Conservation (phyloP, 2,888 invertebrate species). For the Machimus atricapillus region DNA sequence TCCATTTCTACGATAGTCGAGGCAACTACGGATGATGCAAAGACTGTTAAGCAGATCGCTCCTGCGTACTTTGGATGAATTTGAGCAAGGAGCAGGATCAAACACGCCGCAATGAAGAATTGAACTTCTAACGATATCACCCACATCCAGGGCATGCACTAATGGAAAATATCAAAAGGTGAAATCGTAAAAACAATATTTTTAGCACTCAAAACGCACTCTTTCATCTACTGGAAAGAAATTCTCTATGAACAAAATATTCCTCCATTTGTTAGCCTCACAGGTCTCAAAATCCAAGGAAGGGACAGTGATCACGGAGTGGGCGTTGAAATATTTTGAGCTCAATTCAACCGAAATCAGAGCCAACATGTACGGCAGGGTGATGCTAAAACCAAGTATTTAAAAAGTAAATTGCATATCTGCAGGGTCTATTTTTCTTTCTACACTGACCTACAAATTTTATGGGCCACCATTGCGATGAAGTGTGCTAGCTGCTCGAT, state of each 20-base stretch:
- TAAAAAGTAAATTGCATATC: constrained; percentile 17
- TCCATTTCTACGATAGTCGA: constrained; percentile 62
- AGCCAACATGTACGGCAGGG: constrained; percentile 69
- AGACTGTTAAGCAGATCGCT: constrained; percentile 57
- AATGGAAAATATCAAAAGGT: constrained; percentile 29
- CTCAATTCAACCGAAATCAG: constrained; percentile 65
- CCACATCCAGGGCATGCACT: constrained; percentile 87
- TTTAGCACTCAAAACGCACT: constrained; percentile 57
- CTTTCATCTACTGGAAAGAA: constrained; percentile 68
- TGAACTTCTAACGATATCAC: constrained; percentile 79
- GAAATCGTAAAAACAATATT: background rate
- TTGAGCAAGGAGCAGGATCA: constrained; percentile 69
- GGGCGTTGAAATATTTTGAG: constrained; percentile 63
- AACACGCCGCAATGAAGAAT: constrained; percentile 73
- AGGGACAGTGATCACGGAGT: constrained; percentile 65
- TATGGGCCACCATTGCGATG: constrained; percentile 65
- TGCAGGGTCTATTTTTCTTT: constrained; percentile 41
- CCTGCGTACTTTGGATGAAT: constrained; percentile 57
- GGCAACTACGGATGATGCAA: constrained; percentile 63
- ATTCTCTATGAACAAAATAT: constrained; percentile 69
- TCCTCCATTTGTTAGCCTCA: constrained; percentile 70
- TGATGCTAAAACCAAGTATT: constrained; percentile 61
- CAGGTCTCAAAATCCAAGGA: constrained; percentile 68
- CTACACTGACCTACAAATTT: constrained; percentile 66
- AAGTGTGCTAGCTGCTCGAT: constrained; percentile 65